Evolutionary conservation across 2,888 invertebrate species (phyloP), one percentile per base, ranked within the genome.

Genomic region (Apamea epomidion): DNA sequence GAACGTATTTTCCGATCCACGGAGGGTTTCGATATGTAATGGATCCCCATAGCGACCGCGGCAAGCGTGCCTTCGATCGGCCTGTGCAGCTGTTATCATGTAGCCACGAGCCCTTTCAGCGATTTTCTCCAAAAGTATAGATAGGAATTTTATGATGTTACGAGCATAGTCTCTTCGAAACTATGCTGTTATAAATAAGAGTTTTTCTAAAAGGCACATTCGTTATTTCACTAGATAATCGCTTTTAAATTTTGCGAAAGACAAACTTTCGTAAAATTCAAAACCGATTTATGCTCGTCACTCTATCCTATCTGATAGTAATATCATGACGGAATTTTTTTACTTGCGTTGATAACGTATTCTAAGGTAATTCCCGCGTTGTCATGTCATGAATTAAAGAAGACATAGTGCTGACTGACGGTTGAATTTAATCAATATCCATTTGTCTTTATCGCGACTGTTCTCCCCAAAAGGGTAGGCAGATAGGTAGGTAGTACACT

Each of bases 321-420:
- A 71, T 25, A 60, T 18, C 3, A 60, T 32, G 14, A 70, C 51
- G 86, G 84, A 84, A 78, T 70, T n/a, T n/a, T 75, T 80, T 73
- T 48, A 76, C 68, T 72, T 83, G 70, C 60, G 78, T 76, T 73
- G 83, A 78, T 86, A 80, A 62, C 7, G 14, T 45, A 58, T 60
- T 54, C 32, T 32, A 8, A n/a, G 42, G 45, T 54, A 58, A 62
- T 74, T 74, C 29, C 42, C 51, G 32, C n/a, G 32, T 18, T 7
- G n/a, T 45, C 42, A 32, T 42, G 16, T 21, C 67, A 42, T 68
- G 8, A n/a, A 73, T 74, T 18, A 29, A 68, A 48, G 18, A 72
- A n/a, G n/a, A 78, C 7, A 69, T 25, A 51, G 8, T 48, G n/a
- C 25, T 42, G 12, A 64, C 60, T 32, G 48, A 54, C 18, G 21